A percentile compares a stretch with the other conserved stretches of the same genome.
Evolutionary conservation across 2,888 invertebrate species (phyloP).

Genomic region (Watsonalla binaria): DNA sequence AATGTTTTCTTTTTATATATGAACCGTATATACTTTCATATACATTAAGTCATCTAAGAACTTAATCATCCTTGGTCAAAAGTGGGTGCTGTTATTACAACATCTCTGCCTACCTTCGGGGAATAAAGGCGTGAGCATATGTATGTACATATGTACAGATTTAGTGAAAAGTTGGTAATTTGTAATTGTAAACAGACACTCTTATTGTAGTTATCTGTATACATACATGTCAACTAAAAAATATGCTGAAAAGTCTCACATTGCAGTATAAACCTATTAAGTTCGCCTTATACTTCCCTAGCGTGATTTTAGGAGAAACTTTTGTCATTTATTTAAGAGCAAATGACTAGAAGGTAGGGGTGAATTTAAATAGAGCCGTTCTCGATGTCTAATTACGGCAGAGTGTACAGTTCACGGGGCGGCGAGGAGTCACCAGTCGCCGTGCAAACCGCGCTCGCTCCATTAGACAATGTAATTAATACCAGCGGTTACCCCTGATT

Average conservation of each 20-base stretch:
- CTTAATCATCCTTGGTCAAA: too few species aligned
- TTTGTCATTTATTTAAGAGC: not conserved
- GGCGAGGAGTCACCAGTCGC: conserved; percentile 42
- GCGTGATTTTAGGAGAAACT: not conserved
- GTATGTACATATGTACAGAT: too few species aligned
- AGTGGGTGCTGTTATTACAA: too few species aligned
- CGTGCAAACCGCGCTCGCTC: conserved; percentile 55
- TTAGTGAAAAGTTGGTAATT: too few species aligned
- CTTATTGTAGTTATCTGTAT: too few species aligned
- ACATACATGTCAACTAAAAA: conserved; percentile 7
- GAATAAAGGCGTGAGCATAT: too few species aligned
- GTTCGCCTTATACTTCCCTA: not conserved
- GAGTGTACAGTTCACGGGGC: conserved; percentile 37
- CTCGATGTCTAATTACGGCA: conserved; percentile 28
- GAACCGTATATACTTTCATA: too few species aligned
- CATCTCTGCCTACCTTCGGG: too few species aligned
- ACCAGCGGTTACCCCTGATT: conserved; percentile 69
- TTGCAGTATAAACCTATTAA: not conserved
- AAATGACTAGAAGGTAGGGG: not conserved
- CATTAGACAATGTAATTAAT: conserved; percentile 77
- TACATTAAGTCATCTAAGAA: too few species aligned
- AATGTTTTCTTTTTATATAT: too few species aligned
- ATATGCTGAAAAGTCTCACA: not conserved
- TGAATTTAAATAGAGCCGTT: conserved; percentile 13
- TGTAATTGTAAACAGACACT: too few species aligned